phyloP scores from a whole-genome alignment of 2,113 vertebrate genomes.

The Ictalurus furcatus region DNA sequence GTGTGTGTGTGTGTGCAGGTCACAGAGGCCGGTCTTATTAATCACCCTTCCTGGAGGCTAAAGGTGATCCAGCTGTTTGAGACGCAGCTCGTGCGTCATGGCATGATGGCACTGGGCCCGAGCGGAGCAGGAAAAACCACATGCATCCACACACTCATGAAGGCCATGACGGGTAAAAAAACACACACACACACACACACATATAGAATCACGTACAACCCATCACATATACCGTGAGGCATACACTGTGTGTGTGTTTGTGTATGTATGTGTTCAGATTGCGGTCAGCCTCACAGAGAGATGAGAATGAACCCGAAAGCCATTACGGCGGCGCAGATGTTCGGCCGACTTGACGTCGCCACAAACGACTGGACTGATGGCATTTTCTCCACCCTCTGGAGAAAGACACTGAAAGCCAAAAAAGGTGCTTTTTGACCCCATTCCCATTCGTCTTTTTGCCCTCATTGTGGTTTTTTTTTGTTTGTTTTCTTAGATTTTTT shows the following conservation, averaged over 20 bases:
- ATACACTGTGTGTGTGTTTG: constrained; percentile 25
- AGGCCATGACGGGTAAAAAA: constrained; percentile 84
- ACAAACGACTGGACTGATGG: constrained; percentile 99
- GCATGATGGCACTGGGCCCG: constrained; percentile 93
- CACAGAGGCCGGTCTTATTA: constrained; percentile 84
- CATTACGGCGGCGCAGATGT: constrained; percentile 96
- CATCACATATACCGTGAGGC: background rate
- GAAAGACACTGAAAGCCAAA: constrained; percentile 90
- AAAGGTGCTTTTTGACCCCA: constrained; percentile 76
- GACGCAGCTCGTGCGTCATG: constrained; percentile 89
- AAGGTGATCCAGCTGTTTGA: constrained; percentile 96
- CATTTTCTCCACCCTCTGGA: constrained; percentile 95
- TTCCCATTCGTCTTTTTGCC: background rate
- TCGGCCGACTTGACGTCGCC: constrained; percentile 90
- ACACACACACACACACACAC: background rate
- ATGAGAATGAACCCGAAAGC: constrained; percentile 99
- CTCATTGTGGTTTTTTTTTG: background rate
- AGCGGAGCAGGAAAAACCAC: constrained; percentile 93
- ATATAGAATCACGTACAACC: background rate
- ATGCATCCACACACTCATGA: constrained; percentile 92
- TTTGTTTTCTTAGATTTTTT: background rate
- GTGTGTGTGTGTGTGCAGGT: constrained; percentile 70
- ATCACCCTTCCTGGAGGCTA: constrained; percentile 91
- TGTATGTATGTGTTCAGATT: constrained; percentile 71
- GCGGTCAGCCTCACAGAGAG: constrained; percentile 90